Percentiles rank a stretch among this genome's conserved stretches.
phyloP scores from a whole-genome alignment of 2,888 invertebrate species.

The Pinctada fucata region DNA sequence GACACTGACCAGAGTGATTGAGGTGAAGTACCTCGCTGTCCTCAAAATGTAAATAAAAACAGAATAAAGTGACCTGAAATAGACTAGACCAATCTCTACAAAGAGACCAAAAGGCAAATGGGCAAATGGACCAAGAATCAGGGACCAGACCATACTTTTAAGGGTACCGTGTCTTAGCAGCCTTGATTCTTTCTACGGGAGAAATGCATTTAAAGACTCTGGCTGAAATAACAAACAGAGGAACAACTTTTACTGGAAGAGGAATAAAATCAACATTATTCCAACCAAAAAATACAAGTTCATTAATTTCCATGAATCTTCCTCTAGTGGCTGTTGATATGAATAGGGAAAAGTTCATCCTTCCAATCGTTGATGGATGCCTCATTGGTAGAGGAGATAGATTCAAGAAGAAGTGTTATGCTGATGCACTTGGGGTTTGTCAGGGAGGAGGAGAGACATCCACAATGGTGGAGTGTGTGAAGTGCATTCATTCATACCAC shows the following conservation, averaged over 20 bases:
- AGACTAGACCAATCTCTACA: too few relatives aligned
- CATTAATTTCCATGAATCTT: neutral
- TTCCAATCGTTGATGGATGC: constrained; percentile 2
- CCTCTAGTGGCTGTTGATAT: neutral
- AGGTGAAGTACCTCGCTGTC: too few relatives aligned
- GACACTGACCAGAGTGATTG: too few relatives aligned
- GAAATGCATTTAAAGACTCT: constrained; percentile 5
- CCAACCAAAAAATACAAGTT: neutral
- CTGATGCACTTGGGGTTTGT: neutral
- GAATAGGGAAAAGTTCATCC: neutral
- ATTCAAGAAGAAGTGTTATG: constrained; percentile 5
- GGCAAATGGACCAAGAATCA: too few relatives aligned
- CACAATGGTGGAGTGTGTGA: neutral
- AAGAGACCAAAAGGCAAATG: too few relatives aligned
- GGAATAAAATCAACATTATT: neutral
- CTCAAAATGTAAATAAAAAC: too few relatives aligned
- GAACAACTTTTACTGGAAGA: neutral
- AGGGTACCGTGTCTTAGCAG: too few relatives aligned
- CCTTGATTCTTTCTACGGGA: neutral
- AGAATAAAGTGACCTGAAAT: too few relatives aligned
- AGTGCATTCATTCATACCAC: constrained; percentile 1
- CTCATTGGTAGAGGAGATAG: constrained; percentile 8
- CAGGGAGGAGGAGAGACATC: constrained; percentile 2
- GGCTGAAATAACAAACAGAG: neutral
- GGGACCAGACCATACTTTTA: too few relatives aligned